Evolutionary conservation across 2,113 vertebrate genomes (phyloP).

Genomic region (Lagopus leucura): DNA sequence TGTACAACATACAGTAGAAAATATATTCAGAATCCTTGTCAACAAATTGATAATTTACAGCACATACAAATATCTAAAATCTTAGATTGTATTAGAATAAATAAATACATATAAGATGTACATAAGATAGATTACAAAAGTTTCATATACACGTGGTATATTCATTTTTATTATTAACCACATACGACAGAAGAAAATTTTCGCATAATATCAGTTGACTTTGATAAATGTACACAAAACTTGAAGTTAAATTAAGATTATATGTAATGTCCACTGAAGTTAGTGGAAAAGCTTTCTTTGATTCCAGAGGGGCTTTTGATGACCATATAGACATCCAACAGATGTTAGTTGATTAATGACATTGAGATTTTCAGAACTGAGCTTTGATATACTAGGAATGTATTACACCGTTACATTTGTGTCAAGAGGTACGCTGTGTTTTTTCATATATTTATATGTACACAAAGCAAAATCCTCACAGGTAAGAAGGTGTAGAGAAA

Average conservation of each 20-base stretch:
- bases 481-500: neutral
- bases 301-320: neutral
- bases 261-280: neutral
- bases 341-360: neutral
- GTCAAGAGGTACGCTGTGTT: neutral
- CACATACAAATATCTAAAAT: neutral
- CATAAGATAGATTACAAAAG: neutral
- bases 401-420: neutral
- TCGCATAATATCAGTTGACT: neutral
- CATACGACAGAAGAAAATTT: neutral
- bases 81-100: neutral
- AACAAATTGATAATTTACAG: neutral
- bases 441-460: fast-evolving
- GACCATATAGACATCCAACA: neutral
- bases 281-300: neutral
- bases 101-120: neutral
- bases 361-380: neutral
- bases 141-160: neutral
- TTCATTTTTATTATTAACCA: neutral
- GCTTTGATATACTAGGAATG: neutral
- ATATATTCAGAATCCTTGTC: neutral
- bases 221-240: neutral
- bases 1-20: neutral
- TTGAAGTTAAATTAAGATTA: neutral
- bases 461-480: neutral